Base-by-base conservation (phyloP, 2,113 vertebrate species). In the Macaca nemestrina region DNA sequence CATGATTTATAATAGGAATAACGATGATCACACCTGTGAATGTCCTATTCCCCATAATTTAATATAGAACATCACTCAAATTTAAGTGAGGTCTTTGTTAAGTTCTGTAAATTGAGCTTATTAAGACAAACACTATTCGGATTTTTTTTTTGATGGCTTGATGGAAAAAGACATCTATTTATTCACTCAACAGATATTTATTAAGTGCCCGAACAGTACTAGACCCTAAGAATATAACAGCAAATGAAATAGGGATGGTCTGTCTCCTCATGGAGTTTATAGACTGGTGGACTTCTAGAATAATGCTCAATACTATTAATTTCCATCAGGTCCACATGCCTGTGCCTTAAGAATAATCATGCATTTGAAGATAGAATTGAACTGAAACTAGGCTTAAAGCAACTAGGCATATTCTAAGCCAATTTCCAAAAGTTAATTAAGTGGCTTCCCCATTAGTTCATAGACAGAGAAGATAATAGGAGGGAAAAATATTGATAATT, bases 361-460 rank as follows among this genome's bases (percentile, higher is more conserved):
- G 5, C 40, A 87, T 96, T 87, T 81, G 22, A 90, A 95, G 50
- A 52, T 68, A 80, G 20, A 95, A 45, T 81, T 93, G 40, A 92
- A 67, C 16, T 35, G 59, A 91, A 96, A 76, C 16, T 94, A 83
- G 45, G 50, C 83, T 93, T 83, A 94, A 22, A 96, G 50, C n/a
- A 93, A 67, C 38, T 96, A 82, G 45, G 55, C 48, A 48, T 61
- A 75, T 25, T 93, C 67, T 76, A 93, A 95, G 40, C 64, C 78
- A 83, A 17, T 97, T 92, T 89, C 61, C 57, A 72, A 14, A 6
- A 93, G 70, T 92, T 97, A 72, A 97, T 93, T 59, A 93, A 90
- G n/a, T 55, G 11, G 38, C 91, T 96, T 86, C 70, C 14, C 68
- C n/a, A 96, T 92, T 96, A 92, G 68, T 92, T 96, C 79, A 97